Percentiles rank a stretch among this genome's conserved stretches.
These are phyloP conservation scores for Merops nubicus DNA, from an alignment of 2,113 vertebrate species.

Conservation along the genomic window DNA sequence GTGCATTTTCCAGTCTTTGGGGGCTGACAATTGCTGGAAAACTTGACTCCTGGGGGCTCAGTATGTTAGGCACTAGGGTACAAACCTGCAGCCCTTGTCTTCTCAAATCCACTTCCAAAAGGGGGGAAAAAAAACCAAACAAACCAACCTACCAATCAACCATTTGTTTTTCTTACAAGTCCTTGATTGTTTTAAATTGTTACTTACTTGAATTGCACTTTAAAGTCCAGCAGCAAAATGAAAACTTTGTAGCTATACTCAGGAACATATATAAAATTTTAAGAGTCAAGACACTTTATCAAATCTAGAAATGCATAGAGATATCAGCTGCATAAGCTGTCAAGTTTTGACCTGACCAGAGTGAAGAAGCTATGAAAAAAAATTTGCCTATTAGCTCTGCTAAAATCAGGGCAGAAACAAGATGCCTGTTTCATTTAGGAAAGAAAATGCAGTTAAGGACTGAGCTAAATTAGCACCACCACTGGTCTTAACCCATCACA, in stretches of 20 bases:
- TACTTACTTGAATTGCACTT: slow-evolving; percentile 59
- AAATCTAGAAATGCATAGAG: not conserved
- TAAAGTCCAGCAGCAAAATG: slow-evolving; percentile 44
- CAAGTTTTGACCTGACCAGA: slow-evolving; percentile 1
- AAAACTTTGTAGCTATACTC: not conserved
- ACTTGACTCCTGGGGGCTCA: not conserved
- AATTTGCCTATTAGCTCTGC: not conserved
- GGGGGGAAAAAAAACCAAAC: not conserved
- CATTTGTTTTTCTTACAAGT: not conserved
- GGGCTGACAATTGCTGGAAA: not conserved
- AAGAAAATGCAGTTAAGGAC: not conserved
- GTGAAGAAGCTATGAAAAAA: not conserved
- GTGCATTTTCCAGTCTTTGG: not conserved
- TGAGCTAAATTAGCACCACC: not conserved
- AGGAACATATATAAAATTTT: not conserved
- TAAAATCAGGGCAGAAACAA: not conserved
- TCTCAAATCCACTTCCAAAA: not conserved
- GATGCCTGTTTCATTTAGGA: not conserved
- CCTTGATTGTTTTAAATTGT: not conserved
- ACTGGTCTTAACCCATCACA: not conserved
- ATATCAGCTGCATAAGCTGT: not conserved
- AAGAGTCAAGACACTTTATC: not conserved
- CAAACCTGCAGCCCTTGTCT: not conserved
- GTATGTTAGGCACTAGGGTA: not conserved
- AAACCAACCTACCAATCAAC: not conserved